Evolutionary conservation across 2,113 vertebrate genomes (phyloP).

Genomic region (Megaceryle torquata): DNA sequence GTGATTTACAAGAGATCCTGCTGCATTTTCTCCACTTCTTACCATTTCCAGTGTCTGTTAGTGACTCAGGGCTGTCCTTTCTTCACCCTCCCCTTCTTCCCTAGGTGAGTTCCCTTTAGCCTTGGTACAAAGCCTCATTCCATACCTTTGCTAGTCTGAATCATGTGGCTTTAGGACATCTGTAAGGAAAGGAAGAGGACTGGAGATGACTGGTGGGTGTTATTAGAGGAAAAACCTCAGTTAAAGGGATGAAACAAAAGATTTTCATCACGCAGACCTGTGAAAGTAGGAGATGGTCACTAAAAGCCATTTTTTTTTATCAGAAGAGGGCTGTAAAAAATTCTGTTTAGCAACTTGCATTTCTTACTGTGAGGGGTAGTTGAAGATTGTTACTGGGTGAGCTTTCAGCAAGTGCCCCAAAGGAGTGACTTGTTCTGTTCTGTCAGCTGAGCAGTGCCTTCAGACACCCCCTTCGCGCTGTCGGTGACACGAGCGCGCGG

Average conservation of each 20-base stretch:
- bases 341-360: background rate
- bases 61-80: background rate
- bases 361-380: background rate
- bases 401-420: background rate
- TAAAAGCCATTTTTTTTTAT: background rate
- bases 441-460: rapidly evolving
- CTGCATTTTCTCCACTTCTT: background rate
- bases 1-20: background rate
- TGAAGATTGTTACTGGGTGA: background rate
- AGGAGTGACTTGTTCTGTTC: rapidly evolving
- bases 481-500: rapidly evolving
- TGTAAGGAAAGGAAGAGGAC: too few relatives aligned
- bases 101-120: background rate
- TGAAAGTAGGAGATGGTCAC: background rate
- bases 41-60: background rate
- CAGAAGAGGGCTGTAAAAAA: background rate
- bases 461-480: rapidly evolving
- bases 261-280: background rate
- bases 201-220: too few relatives aligned
- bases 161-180: too few relatives aligned
- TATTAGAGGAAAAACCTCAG: background rate
- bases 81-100: background rate
- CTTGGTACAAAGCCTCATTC: background rate
- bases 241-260: background rate
- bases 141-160: background rate